These are phyloP conservation scores for Scaptomyza parva DNA, from an alignment of 2,888 invertebrate species.

Conservation along the genomic window DNA sequence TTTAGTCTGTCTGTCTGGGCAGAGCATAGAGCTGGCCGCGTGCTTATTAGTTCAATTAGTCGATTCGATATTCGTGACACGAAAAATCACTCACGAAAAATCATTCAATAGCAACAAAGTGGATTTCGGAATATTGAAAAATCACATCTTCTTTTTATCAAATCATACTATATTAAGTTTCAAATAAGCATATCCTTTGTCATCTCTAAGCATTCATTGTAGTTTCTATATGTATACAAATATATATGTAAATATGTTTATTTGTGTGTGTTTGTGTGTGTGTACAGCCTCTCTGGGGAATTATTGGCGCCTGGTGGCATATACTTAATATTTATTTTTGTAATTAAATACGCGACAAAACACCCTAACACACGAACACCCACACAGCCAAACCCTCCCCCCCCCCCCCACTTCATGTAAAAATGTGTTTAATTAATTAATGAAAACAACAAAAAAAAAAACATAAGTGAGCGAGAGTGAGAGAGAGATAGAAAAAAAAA, in stretches of 20 bases:
- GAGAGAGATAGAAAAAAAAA: not conserved
- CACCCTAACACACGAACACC: too few species aligned
- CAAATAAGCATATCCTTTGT: too few species aligned
- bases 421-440: constrained; percentile 75
- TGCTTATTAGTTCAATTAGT: not conserved
- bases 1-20: constrained; percentile 37
- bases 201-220: too few species aligned
- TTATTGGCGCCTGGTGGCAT: constrained; percentile 60
- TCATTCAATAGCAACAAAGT: not conserved
- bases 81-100: not conserved
- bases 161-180: too few species aligned
- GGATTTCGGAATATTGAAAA: not conserved
- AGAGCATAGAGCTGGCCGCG: not conserved
- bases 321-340: constrained; percentile 73
- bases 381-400: constrained; percentile 2
- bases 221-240: not conserved
- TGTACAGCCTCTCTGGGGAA: constrained; percentile 45
- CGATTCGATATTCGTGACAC: constrained; percentile 2
- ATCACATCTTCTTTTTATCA: too few species aligned
- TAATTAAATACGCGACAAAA: constrained; percentile 49
- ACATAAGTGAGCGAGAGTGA: constrained; percentile 1
- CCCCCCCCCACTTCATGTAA: constrained; percentile 15
- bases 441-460: constrained; percentile 42
- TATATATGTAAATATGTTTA: not conserved
- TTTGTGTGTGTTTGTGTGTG: constrained; percentile 6